Evolutionary conservation across 2,113 vertebrate genomes (phyloP).

Genomic region (Coturnix japonica): DNA sequence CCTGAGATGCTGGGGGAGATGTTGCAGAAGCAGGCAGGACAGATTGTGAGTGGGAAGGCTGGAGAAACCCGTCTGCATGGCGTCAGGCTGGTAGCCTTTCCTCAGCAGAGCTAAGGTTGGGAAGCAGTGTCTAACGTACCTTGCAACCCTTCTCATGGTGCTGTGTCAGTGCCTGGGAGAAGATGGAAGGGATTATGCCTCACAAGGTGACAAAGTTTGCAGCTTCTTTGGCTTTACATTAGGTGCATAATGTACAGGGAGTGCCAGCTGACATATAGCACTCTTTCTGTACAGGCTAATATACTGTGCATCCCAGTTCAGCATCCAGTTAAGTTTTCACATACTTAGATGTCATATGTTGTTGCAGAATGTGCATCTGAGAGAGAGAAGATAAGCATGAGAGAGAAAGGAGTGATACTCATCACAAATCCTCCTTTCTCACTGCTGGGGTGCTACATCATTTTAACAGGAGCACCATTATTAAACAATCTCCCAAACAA

Average conservation of each 20-base stretch:
- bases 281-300: accelerated
- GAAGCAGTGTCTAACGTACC: neutral
- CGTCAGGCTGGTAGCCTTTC: neutral
- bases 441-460: neutral
- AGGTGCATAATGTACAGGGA: neutral
- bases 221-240: neutral
- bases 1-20: neutral
- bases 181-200: neutral
- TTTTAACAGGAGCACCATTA: neutral
- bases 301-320: neutral
- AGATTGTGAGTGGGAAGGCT: slow-evolving; percentile 21
- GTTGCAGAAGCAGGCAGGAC: neutral
- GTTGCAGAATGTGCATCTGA: neutral
- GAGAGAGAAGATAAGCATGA: neutral
- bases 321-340: neutral
- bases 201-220: neutral
- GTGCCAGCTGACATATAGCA: accelerated
- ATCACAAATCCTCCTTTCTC: neutral
- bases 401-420: neutral
- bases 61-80: neutral
- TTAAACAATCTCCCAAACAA: neutral
- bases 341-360: slow-evolving; percentile 9
- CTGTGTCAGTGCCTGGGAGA: accelerated
- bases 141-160: neutral
- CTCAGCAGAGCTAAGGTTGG: neutral